Percentiles rank a stretch among this genome's conserved stretches.
phyloP scores from a whole-genome alignment of 1,140 invertebrate genomes.

The Drosophila subobscura region DNA sequence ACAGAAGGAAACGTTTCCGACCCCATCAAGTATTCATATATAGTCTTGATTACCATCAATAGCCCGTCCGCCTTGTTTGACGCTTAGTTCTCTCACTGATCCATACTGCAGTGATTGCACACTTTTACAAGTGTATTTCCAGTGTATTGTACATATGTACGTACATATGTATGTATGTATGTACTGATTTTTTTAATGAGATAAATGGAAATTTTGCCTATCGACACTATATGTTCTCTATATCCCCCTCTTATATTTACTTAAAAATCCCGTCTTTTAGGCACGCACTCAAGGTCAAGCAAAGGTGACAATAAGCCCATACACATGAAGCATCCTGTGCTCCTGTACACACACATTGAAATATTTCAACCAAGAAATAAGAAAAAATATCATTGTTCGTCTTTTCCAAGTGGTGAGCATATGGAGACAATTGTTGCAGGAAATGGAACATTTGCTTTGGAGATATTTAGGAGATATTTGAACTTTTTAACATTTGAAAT shows the following conservation, averaged over 20 bases:
- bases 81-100: no score
- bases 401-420: constrained; percentile 56
- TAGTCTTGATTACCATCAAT: no score
- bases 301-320: constrained; percentile 76
- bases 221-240: constrained; percentile 2
- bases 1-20: no score
- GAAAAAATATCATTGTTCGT: constrained; percentile 64
- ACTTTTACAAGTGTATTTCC: no score
- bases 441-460: constrained; percentile 78
- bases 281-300: constrained; percentile 71
- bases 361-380: constrained; percentile 29
- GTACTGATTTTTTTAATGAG: constrained; percentile 39
- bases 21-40: no score
- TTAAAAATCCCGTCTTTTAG: constrained; percentile 30
- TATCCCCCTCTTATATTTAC: constrained; percentile 4
- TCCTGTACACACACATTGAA: constrained; percentile 3
- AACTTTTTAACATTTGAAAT: constrained; percentile 82
- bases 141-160: no score
- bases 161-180: no score
- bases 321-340: constrained; percentile 40
- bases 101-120: no score
- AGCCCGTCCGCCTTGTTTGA: no score
- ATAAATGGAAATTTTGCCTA: constrained; percentile 49
- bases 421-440: constrained; percentile 76
- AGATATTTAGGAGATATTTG: constrained; percentile 62